Evolutionary conservation across 2,888 invertebrate species (phyloP).

Genomic region (Megalurothrips usitatus): DNA sequence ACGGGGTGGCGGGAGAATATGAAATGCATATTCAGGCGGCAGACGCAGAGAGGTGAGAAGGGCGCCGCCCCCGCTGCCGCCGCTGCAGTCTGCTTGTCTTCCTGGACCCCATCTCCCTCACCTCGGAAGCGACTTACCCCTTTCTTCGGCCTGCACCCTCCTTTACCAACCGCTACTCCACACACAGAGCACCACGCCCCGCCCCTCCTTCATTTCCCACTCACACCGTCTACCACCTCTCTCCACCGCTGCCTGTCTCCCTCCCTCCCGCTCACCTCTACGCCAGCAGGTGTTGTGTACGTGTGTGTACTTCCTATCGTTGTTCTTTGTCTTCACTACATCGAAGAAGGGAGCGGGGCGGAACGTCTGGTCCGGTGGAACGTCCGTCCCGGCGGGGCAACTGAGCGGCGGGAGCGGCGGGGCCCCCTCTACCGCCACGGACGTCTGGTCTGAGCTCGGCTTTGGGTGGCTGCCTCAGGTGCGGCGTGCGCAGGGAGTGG

Average conservation of each 20-base stretch:
- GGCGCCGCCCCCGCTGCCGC: neutral
- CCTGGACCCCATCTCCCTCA: no score
- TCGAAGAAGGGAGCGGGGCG: neutral
- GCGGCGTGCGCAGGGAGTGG: neutral
- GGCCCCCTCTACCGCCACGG: neutral
- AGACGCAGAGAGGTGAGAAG: neutral
- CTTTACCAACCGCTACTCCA: neutral
- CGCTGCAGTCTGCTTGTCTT: neutral
- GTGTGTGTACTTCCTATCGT: neutral
- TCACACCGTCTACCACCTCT: no score
- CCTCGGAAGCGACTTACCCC: no score
- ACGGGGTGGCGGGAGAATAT: neutral
- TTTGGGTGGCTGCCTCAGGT: neutral
- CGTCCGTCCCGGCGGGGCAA: neutral
- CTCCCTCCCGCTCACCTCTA: no score
- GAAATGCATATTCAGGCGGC: neutral
- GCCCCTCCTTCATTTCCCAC: neutral
- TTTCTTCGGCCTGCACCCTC: neutral
- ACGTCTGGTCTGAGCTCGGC: neutral
- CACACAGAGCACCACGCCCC: no score
- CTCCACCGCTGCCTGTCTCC: no score
- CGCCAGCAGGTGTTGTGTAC: neutral
- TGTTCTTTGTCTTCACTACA: neutral
- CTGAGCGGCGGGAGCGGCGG: neutral
- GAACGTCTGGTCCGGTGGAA: neutral